Base-by-base conservation (phyloP, 2,888 invertebrate genomes). In the Drosophila yooni region DNA sequence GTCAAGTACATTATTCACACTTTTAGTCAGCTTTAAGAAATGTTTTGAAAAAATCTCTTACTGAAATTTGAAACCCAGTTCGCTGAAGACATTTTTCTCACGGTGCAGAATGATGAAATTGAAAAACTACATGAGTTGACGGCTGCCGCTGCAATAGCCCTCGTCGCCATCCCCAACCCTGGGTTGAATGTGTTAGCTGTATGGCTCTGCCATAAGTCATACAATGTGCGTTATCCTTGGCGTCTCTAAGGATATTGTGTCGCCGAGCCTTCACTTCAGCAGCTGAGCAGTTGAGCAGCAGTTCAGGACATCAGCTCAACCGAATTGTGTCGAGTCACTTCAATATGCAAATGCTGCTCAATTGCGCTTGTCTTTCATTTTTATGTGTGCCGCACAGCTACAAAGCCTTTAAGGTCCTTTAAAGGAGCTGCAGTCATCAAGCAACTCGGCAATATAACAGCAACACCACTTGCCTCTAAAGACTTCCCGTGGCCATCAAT, bases 301-400 rank as follows among this genome's bases (percentile, higher is more conserved):
- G 25, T 53, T n/a, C 8, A 43, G 40, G 57, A 59, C 54, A 38
- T 52, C 64, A 40, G 57, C 36, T 62, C 60, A 50, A 63, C 58
- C 56, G 63, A 77, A 60, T 82, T 64, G 62, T 69, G 65, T 69
- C 71, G 54, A 70, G 80, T 84, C 84, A 61, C 85, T 83, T 82
- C 85, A 88, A 86, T 86, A 86, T 86, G 85, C 85, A 86, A 86
- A 86, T 86, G 85, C 83, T 83, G 85, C 60, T 88, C 85, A 88
- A 88, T 85, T 85, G 86, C 72, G 85, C 86, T 78, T 85, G 84
- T 84, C 84, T 76, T 69, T 70, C 73, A 48, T 56, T 87, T 87
- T 82, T 87, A 86, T 86, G 64, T 64, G 67, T 64, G 67, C 51
- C 48, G 64, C 54, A 68, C 73, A 63, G 64, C 70, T 70, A 66